Base-by-base conservation (phyloP, 2,113 vertebrate genomes). In the Amblyornis subalaris region DNA sequence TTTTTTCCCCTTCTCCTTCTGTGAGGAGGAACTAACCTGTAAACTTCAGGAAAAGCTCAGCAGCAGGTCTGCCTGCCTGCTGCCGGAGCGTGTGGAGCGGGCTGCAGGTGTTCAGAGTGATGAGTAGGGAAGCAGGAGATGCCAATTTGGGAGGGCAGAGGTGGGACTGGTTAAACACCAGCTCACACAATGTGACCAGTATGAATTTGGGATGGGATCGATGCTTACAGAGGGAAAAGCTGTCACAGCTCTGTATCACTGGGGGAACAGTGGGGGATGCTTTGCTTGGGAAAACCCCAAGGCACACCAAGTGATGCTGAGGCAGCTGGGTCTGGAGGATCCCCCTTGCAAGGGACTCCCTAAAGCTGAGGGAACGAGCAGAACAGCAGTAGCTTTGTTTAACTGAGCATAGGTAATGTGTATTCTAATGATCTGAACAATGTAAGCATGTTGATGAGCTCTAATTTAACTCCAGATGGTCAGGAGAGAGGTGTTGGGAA, bases 391-490 rank as follows among this genome's bases (percentile, higher is more conserved):
- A 87, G 78, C 85, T n/a, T 40, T 71, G 76, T 90, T 90, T 94
- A 94, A 70, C 57, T 76, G 35, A 74, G 85, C 21, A 1, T 75
- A 61, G 80, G 70, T 65, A 87, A 78, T 70, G 33, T 72, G 61
- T 66, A 65, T 96, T 67, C 40, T 71, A 87, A 65, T 71, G 61
- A 81, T 72, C 36, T 61, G 72, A 65, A 74, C 64, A 72, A 66
- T 0, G 0, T 64, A 44, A 74, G 76, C 64, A 33, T 81, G 70
- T 57, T 69, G 57, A 89, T 89, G 86, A 92, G 86, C 65, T 93
- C 89, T 77, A 22, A 61, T 90, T 95, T 90, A 89, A 94, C 74
- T 96, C 92, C 94, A 92, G 90, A 94, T 90, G 89, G 90, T 90
- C 80, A 65, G 89, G 76, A 78, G 60, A 78, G 76, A 95, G 70